Evolutionary conservation across 2,797 vertebrate genomes (phyloP).

Genomic region (Microctenopoma stevenorrisi): DNA sequence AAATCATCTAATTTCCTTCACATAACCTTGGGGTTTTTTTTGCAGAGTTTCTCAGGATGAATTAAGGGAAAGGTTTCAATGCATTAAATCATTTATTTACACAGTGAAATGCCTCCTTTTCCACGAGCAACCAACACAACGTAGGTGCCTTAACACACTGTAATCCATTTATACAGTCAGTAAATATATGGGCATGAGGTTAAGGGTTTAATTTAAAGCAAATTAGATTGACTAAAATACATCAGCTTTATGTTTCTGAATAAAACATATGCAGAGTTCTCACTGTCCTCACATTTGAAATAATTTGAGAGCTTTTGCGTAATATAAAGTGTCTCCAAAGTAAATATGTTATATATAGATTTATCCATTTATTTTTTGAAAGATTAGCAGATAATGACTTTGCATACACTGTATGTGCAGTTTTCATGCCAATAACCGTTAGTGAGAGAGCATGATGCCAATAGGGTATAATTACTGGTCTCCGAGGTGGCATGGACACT

Average conservation of each 20-base stretch:
- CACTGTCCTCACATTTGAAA: conserved; percentile 27
- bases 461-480: conserved; percentile 71
- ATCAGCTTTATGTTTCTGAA: conserved; percentile 55
- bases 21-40: conserved; percentile 53
- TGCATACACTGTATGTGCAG: conserved; percentile 52
- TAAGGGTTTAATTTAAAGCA: conserved; percentile 74
- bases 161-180: conserved; percentile 77
- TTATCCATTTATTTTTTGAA: conserved; percentile 48
- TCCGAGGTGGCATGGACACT: conserved; percentile 73
- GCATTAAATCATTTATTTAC: conserved; percentile 83
- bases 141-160: conserved; percentile 65
- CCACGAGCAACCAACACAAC: conserved; percentile 62
- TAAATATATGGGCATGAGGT: conserved; percentile 67
- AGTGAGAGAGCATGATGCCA: conserved; percentile 70
- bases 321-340: conserved; percentile 29
- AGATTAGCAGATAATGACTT: conserved; percentile 57
- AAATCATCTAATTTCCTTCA: conserved; percentile 81
- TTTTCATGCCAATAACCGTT: conserved; percentile 74
- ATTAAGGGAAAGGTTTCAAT: conserved; percentile 77
- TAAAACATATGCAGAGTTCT: conserved; percentile 26
- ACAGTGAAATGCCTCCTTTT: conserved; percentile 74
- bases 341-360: conserved; percentile 48
- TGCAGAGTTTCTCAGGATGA: conserved; percentile 67
- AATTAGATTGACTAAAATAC: conserved; percentile 69
- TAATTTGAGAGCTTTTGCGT: conserved; percentile 15